A percentile compares a stretch with the other conserved stretches of the same genome.
Evolutionary conservation across 1,140 invertebrate genomes (phyloP).

Genomic region (Heliothis subflexa): DNA sequence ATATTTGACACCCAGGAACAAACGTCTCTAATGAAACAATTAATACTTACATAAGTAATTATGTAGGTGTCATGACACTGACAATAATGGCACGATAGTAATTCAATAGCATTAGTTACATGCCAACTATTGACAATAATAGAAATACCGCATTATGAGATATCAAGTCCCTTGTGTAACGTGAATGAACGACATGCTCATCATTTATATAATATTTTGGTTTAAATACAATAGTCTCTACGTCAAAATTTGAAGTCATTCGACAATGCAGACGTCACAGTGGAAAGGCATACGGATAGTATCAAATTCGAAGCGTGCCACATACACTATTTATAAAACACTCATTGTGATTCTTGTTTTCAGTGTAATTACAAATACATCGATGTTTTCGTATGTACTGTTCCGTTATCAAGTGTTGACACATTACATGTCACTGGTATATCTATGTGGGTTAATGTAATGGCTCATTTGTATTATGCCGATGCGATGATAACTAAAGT

Average conservation of each 20-base stretch:
- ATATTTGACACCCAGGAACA: background rate
- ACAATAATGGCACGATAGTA: slow-evolving; percentile 25
- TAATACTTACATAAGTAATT: slow-evolving; percentile 4
- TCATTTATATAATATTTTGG: background rate
- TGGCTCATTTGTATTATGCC: slow-evolving; percentile 34
- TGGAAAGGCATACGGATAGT: background rate
- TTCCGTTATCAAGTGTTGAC: slow-evolving; percentile 43
- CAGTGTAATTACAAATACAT: slow-evolving; percentile 22
- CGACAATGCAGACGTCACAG: background rate
- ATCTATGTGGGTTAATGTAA: slow-evolving; percentile 52
- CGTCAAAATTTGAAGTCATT: background rate
- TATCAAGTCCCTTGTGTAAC: background rate
- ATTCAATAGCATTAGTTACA: slow-evolving; percentile 16
- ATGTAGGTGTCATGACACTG: slow-evolving; percentile 2
- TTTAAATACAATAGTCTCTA: background rate
- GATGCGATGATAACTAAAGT: slow-evolving; percentile 20
- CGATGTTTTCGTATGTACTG: slow-evolving; percentile 31
- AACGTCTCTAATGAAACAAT: slow-evolving; percentile 3
- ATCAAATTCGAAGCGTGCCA: slow-evolving; percentile 1
- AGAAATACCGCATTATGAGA: slow-evolving; percentile 4
- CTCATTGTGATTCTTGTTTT: slow-evolving; percentile 11
- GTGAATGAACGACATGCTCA: background rate
- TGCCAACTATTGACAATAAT: slow-evolving; percentile 15
- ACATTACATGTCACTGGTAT: slow-evolving; percentile 19
- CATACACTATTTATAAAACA: slow-evolving; percentile 35